phyloP scores from a whole-genome alignment of 2,888 invertebrate genomes.

The Pemphredon lugubris region DNA sequence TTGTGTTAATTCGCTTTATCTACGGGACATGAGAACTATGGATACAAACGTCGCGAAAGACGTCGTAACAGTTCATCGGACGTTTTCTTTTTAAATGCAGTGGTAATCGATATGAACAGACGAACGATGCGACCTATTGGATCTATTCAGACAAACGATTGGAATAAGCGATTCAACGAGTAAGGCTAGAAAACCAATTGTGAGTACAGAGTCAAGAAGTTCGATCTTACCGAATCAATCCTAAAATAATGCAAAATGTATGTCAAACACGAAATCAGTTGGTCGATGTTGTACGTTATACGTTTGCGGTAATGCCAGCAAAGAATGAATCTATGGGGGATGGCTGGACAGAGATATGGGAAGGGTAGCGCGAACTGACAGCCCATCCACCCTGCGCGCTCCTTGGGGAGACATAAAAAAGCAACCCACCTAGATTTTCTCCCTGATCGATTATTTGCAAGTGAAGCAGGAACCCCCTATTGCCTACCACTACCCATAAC shows the following conservation, averaged over 20 bases:
- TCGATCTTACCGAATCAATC: constrained; percentile 10
- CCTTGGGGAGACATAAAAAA: constrained; percentile 63
- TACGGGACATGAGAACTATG: too few species aligned
- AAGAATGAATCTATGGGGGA: constrained; percentile 49
- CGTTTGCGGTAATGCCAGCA: constrained; percentile 50
- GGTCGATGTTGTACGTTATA: constrained; percentile 42
- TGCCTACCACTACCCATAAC: constrained; percentile 10
- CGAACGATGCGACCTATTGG: too few species aligned
- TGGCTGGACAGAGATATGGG: constrained; percentile 42
- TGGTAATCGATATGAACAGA: too few species aligned
- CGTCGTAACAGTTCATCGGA: too few species aligned
- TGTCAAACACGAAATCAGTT: constrained; percentile 27
- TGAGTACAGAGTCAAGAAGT: too few species aligned
- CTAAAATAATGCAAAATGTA: constrained; percentile 8
- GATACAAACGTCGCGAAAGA: too few species aligned
- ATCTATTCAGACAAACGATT: too few species aligned
- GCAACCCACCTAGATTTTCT: constrained; percentile 57
- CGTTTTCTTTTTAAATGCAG: too few species aligned
- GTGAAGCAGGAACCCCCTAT: constrained; percentile 7
- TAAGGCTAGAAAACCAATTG: too few species aligned
- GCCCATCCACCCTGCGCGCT: constrained; percentile 42
- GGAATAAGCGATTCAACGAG: too few species aligned
- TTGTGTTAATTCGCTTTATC: constrained; percentile 52
- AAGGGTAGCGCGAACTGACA: constrained; percentile 43
- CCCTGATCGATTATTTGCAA: constrained; percentile 52